A percentile compares a stretch with the other conserved stretches of the same genome.
Conservation (phyloP, 2,888 invertebrate species). For the Bellardia bayeri region DNA sequence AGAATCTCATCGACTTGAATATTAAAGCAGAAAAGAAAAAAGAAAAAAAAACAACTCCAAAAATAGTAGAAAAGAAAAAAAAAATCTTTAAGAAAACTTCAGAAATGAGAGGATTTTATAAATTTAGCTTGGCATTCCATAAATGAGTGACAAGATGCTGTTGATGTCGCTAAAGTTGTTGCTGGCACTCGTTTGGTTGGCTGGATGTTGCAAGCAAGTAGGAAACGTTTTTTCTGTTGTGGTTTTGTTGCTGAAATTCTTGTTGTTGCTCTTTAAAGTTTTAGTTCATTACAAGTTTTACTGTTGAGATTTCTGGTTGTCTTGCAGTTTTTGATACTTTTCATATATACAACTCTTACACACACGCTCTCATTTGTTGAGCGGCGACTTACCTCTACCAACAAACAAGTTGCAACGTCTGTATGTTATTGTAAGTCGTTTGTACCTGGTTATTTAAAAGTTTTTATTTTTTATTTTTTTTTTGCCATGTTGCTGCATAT, state of each 20-base stretch:
- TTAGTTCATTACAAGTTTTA: slow-evolving; percentile 65
- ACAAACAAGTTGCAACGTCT: slow-evolving; percentile 26
- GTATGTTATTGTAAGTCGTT: not conserved
- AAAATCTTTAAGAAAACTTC: slow-evolving; percentile 21
- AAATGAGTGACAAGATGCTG: slow-evolving; percentile 8
- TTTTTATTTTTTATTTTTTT: not conserved
- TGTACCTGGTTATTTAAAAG: slow-evolving; percentile 46
- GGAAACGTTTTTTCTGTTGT: slow-evolving; percentile 39
- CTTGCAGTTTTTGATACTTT: slow-evolving; percentile 27
- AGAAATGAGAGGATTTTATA: slow-evolving; percentile 45
- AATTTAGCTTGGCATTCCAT: slow-evolving; percentile 38
- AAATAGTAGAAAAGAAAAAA: not conserved
- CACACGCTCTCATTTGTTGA: not conserved
- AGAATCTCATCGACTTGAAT: not conserved
- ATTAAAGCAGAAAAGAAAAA: not conserved
- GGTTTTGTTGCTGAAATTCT: slow-evolving; percentile 23
- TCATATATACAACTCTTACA: not conserved
- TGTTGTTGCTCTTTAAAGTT: slow-evolving; percentile 48
- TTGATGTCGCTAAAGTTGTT: slow-evolving; percentile 6
- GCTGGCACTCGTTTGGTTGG: slow-evolving; percentile 19
- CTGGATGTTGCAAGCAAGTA: slow-evolving; percentile 45
- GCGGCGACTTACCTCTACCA: not conserved
- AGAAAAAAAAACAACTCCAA: not conserved
- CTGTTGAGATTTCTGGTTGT: slow-evolving; percentile 60
- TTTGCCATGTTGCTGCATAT: slow-evolving; percentile 19